phyloP scores from a whole-genome alignment of 2,113 vertebrate species.

The Callorhinus ursinus region DNA sequence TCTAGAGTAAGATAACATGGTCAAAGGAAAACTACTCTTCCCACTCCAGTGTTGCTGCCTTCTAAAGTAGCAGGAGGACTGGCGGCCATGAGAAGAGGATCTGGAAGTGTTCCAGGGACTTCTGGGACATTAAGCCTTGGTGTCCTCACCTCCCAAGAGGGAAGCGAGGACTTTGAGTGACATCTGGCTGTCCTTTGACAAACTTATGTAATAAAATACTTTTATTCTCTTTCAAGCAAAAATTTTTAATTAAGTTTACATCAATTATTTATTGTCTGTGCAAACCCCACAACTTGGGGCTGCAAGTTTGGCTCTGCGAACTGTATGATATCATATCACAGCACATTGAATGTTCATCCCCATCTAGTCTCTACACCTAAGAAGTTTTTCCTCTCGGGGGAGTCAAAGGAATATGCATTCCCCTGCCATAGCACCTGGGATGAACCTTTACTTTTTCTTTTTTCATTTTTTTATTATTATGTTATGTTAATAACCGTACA shows the following conservation, averaged over 20 bases:
- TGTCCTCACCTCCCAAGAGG: neutral
- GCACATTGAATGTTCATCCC: neutral
- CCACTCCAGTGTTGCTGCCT: neutral
- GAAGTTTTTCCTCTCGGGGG: neutral
- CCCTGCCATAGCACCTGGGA: too few species aligned
- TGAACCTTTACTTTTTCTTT: neutral
- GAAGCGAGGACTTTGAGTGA: constrained; percentile 22
- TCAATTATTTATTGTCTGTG: neutral
- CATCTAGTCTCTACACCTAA: neutral
- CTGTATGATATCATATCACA: neutral
- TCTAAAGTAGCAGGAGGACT: neutral
- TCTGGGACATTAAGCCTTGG: constrained; percentile 9
- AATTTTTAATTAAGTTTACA: constrained; percentile 4
- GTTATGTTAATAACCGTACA: too few species aligned
- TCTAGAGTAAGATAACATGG: neutral
- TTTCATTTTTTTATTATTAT: too few species aligned
- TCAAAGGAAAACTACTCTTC: neutral
- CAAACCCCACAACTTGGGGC: neutral
- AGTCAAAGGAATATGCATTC: neutral
- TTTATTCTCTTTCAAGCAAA: constrained; percentile 9
- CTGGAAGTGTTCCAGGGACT: neutral
- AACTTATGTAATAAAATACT: neutral
- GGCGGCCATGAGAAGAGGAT: neutral
- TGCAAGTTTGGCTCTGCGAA: neutral
- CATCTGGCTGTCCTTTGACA: constrained; percentile 6